These are phyloP conservation scores for Monoplex corrugatus DNA, from an alignment of 2,888 invertebrate species.

Conservation along the genomic window DNA sequence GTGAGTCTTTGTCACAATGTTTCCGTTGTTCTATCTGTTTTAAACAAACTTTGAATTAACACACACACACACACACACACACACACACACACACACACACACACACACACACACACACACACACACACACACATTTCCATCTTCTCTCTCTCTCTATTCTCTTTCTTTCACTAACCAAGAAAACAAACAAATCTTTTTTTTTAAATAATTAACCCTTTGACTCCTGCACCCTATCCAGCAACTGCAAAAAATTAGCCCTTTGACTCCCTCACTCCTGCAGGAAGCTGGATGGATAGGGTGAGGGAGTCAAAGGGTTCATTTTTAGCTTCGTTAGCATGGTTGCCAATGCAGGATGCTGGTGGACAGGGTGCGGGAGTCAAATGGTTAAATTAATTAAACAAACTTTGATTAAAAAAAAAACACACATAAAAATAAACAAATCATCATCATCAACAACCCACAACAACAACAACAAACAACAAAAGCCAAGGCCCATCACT, in stretches of 20 bases:
- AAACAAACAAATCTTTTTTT: neutral
- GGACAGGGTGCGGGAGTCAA: too few species aligned
- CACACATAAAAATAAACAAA: neutral
- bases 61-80: neutral
- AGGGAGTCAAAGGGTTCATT: too few species aligned
- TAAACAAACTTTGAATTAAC: neutral
- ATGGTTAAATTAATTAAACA: too few species aligned
- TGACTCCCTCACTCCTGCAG: neutral
- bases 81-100: neutral
- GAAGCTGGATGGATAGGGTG: neutral
- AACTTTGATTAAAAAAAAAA: neutral
- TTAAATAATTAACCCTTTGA: neutral
- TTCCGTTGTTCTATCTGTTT: too few species aligned
- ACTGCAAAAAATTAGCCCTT: neutral
- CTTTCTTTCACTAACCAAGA: neutral
- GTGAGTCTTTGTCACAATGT: too few species aligned
- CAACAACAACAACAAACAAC: neutral
- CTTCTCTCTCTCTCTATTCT: neutral
- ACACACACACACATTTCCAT: neutral
- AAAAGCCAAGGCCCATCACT: neutral
- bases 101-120: neutral
- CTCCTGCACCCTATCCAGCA: neutral
- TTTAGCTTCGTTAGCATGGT: too few species aligned
- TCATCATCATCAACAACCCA: neutral
- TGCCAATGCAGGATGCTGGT: too few species aligned